phyloP scores from a whole-genome alignment of 2,888 invertebrate species.

The Philhelius pedissequus region DNA sequence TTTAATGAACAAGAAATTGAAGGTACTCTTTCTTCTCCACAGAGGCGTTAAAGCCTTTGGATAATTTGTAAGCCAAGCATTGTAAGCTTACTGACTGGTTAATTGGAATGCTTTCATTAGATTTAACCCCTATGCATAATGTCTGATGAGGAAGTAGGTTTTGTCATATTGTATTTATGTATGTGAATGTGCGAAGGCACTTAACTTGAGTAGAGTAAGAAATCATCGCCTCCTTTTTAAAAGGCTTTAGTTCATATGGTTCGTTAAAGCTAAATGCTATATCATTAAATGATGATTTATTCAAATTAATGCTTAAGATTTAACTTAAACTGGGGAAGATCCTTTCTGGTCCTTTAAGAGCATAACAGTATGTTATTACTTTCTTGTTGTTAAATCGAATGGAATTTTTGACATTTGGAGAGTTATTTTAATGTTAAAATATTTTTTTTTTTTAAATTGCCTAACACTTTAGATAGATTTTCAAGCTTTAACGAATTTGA shows the following conservation, averaged over 20 bases:
- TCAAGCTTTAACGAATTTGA: too few relatives aligned
- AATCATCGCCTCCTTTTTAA: neutral
- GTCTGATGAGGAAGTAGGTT: neutral
- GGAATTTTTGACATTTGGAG: too few relatives aligned
- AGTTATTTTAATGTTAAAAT: too few relatives aligned
- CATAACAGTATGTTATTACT: too few relatives aligned
- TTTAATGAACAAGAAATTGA: conserved; percentile 58
- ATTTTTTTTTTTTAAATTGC: too few relatives aligned
- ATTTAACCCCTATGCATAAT: neutral
- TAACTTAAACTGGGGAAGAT: neutral
- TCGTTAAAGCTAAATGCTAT: neutral
- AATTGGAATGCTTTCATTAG: conserved; percentile 24
- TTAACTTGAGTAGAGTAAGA: neutral
- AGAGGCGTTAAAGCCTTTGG: conserved; percentile 1
- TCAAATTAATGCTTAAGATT: neutral
- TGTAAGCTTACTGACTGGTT: conserved; percentile 15
- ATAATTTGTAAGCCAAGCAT: conserved; percentile 20
- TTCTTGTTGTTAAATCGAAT: too few relatives aligned
- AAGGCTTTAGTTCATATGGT: conserved; percentile 1
- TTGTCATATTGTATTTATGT: too few relatives aligned
- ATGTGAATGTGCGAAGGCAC: neutral
- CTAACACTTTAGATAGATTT: too few relatives aligned
- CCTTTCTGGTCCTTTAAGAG: neutral
- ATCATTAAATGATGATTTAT: conserved; percentile 1
- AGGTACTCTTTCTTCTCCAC: neutral